A percentile compares a stretch with the other conserved stretches of the same genome.
Conservation (phyloP, 2,797 vertebrate species). For the Peromyscus aztecus region DNA sequence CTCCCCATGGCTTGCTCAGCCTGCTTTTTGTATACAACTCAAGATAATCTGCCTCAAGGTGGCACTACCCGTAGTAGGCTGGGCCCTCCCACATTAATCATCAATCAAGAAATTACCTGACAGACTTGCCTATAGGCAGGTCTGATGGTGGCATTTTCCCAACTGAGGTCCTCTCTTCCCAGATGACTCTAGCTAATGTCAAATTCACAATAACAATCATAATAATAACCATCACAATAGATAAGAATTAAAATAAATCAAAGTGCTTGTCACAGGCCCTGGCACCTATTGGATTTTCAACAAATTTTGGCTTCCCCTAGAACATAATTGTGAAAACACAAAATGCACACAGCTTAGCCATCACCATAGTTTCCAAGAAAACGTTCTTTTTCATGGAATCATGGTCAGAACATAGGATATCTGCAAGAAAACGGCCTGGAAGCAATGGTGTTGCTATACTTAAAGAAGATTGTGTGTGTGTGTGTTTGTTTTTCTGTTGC, state of each 20-base stretch:
- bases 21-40: neutral
- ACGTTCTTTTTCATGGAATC: neutral
- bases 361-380: neutral
- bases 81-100: neutral
- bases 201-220: neutral
- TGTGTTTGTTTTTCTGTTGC: neutral
- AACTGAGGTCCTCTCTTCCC: neutral
- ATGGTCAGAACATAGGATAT: neutral
- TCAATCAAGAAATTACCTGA: neutral
- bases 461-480: neutral
- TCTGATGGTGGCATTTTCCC: neutral
- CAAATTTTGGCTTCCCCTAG: neutral
- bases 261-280: neutral
- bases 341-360: neutral
- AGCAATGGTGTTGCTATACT: neutral
- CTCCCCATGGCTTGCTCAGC: neutral
- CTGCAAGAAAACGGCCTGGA: slow-evolving; percentile 41
- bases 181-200: neutral
- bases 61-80: neutral
- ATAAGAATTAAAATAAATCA: slow-evolving; percentile 35
- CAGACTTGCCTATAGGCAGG: neutral
- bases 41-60: neutral
- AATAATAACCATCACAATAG: neutral
- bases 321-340: slow-evolving; percentile 3
- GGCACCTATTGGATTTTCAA: neutral